Evolutionary conservation across 2,113 vertebrate genomes (phyloP).

Genomic region (Tichodroma muraria): DNA sequence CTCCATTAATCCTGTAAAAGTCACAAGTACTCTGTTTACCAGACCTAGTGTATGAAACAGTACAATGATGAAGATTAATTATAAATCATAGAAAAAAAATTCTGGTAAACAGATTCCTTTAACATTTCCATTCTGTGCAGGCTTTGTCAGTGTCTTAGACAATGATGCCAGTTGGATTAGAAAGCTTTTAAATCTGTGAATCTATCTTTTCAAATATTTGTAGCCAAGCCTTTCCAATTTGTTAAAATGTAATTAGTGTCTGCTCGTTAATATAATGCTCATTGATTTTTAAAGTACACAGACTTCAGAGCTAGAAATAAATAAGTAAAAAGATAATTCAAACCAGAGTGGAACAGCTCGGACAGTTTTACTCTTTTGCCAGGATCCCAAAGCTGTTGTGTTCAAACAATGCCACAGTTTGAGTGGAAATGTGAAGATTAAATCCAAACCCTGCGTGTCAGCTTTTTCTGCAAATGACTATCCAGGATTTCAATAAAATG

Average conservation of each 20-base stretch:
- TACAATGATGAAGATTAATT: constrained; percentile 15
- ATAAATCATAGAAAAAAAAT: constrained; percentile 16
- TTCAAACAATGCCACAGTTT: constrained; percentile 61
- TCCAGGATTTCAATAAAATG: constrained; percentile 57
- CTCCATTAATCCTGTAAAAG: constrained; percentile 9
- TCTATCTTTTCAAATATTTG: constrained; percentile 29
- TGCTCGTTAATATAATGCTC: constrained; percentile 53
- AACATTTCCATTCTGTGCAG: constrained; percentile 8
- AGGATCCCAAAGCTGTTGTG: constrained; percentile 40
- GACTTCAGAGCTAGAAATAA: constrained; percentile 62
- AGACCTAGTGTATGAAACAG: background rate
- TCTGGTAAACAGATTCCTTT: constrained; percentile 12
- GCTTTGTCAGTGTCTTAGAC: background rate
- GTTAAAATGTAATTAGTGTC: constrained; percentile 40
- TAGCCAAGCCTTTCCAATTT: constrained; percentile 20
- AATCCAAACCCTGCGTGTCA: constrained; percentile 52
- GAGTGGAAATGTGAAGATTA: constrained; percentile 54
- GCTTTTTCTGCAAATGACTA: constrained; percentile 48
- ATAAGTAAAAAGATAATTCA: constrained; percentile 60
- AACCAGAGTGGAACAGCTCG: constrained; percentile 54
- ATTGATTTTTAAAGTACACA: constrained; percentile 63
- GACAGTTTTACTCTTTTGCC: constrained; percentile 57
- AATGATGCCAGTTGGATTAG: constrained; percentile 11
- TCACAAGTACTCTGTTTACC: background rate
- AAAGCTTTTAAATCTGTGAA: background rate